Evolutionary conservation across 2,113 vertebrate genomes (phyloP).

Genomic region (Motacilla alba): DNA sequence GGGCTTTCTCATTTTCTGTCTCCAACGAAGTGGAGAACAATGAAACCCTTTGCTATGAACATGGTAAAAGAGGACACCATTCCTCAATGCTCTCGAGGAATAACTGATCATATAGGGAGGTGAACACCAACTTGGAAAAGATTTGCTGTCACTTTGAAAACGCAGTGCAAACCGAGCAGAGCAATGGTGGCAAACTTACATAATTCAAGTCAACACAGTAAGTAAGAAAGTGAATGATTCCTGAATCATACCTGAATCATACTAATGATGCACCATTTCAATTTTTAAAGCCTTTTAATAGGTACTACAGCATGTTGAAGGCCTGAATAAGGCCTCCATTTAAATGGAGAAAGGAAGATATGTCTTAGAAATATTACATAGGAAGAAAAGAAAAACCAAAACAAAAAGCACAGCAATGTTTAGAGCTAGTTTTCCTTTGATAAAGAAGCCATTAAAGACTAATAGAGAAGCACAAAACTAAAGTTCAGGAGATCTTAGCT

Average conservation of each 20-base stretch:
- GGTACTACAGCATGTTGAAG: not conserved
- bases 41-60: not conserved
- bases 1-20: not conserved
- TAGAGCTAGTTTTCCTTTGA: not conserved
- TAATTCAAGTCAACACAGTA: not conserved
- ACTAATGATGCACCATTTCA: not conserved
- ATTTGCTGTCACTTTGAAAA: not conserved
- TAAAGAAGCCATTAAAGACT: not conserved
- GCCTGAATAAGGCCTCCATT: not conserved
- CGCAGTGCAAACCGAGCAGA: not conserved
- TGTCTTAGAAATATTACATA: not conserved
- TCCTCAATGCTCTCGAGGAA: not conserved
- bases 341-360: not conserved
- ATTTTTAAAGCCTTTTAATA: not conserved
- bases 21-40: not conserved
- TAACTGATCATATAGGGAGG: not conserved
- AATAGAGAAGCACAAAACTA: not conserved
- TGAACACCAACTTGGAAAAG: not conserved
- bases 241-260: not conserved
- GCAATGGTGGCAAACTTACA: not conserved
- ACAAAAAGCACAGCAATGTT: not conserved
- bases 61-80: not conserved
- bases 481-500: not conserved
- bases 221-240: not conserved
- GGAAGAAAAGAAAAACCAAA: not conserved